Evolutionary conservation across 1,140 invertebrate species (phyloP).

Genomic region (Globodera rostochiensis): DNA sequence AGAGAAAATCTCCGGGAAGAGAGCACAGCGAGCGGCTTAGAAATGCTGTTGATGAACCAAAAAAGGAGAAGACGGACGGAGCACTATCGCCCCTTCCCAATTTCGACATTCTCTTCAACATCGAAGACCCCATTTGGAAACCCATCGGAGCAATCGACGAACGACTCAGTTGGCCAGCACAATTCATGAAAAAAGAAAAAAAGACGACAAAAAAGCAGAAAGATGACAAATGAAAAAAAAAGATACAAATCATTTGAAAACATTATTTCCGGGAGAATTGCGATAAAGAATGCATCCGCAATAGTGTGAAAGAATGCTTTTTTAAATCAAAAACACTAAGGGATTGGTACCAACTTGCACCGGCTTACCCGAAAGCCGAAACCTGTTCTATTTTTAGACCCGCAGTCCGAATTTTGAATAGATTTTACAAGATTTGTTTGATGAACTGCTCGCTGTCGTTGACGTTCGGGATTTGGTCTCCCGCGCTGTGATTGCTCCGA

Average conservation of each 20-base stretch:
- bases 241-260: not conserved
- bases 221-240: conserved; percentile 9
- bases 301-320: too few relatives aligned
- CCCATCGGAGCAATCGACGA: conserved; percentile 17
- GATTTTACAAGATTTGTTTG: too few relatives aligned
- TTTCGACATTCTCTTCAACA: conserved; percentile 17
- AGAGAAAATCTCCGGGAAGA: conserved; percentile 15
- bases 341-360: too few relatives aligned
- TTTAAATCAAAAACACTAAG: too few relatives aligned
- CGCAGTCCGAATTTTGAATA: too few relatives aligned
- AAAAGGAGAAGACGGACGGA: not conserved
- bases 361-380: too few relatives aligned
- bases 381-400: too few relatives aligned
- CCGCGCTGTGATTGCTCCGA: too few relatives aligned
- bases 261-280: too few relatives aligned
- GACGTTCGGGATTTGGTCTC: too few relatives aligned
- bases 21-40: not conserved
- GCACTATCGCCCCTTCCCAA: not conserved
- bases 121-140: conserved; percentile 25
- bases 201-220: conserved; percentile 30
- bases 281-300: too few relatives aligned
- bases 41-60: not conserved
- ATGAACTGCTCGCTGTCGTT: too few relatives aligned
- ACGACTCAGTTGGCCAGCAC: not conserved
- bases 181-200: not conserved